These are phyloP conservation scores for Panthera uncia DNA, from an alignment of 2,113 vertebrate genomes.

Conservation along the genomic window DNA sequence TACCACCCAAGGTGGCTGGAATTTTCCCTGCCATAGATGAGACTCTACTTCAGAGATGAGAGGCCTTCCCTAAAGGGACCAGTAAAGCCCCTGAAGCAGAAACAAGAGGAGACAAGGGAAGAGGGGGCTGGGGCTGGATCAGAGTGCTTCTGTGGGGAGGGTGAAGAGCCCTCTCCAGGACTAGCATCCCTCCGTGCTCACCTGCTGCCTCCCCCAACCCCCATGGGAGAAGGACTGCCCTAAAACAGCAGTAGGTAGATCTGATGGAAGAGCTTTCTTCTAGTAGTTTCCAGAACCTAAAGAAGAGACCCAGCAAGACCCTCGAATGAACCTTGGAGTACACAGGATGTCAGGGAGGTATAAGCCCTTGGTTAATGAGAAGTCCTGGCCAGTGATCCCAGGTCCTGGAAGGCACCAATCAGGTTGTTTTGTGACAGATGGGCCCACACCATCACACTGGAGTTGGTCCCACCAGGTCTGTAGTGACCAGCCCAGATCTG, in stretches of 20 bases:
- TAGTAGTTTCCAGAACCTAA: not conserved
- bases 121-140: not conserved
- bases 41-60: not conserved
- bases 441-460: slow-evolving; percentile 13
- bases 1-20: not conserved
- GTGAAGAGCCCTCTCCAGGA: rapidly evolving
- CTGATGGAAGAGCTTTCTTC: not conserved
- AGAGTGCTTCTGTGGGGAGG: not conserved
- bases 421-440: not conserved
- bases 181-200: rapidly evolving
- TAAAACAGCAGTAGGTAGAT: not conserved
- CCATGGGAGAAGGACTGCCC: not conserved
- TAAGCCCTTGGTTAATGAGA: not conserved
- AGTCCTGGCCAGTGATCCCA: not conserved
- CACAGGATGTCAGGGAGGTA: not conserved
- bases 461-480: slow-evolving; percentile 59
- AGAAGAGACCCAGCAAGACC: not conserved
- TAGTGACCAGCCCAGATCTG: slow-evolving; percentile 67
- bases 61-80: not conserved
- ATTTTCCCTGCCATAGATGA: not conserved
- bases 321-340: not conserved
- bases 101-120: not conserved
- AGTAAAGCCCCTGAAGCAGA: not conserved
- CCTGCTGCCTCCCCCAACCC: not conserved
- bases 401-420: not conserved